Base-by-base conservation (phyloP, 2,888 invertebrate species). In the Luperina testacea region DNA sequence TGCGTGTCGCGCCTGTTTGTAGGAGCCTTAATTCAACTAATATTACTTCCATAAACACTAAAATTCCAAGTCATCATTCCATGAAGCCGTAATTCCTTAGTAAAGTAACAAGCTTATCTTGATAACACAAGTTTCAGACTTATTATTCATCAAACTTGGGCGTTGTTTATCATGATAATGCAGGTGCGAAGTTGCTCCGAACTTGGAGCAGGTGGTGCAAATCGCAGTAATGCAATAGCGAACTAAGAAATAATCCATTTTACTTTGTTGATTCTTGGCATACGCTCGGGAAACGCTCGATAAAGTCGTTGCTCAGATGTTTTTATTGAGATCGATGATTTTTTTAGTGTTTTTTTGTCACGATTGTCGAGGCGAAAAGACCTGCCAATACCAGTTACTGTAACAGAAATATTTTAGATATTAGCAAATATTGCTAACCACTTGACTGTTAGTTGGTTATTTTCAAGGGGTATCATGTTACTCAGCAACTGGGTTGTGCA, bases 161-260 rank as follows among this genome's bases (percentile, higher is more conserved):
- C 80, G 75, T 85, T 86, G 80, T 85, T 85, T 83, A 85, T 86
- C 83, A 85, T 83, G 80, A 83, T 85, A 86, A 83, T 85, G 86
- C 84, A 85, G 86, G 84, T 85, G 84, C 80, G 68, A 83, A 85
- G 64, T 85, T 85, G 83, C 63, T 78, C 79, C 65, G 70, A 77
- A 77, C 64, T 74, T 24, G 69, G 75, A 78, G 53, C 84, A 87
- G 87, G 87, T 87, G 87, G 80, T 78, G 86, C 80, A 82, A 87
- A 87, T 87, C 75, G 79, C 75, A 82, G 87, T 87, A 83, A 83
- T 82, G 86, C 80, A 87, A 78, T 80, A 81, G 75, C 73, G 68
- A 85, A 80, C 80, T 86, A 64, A 75, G 76, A 80, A 80, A 81
- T 79, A 82, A 88, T 88, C 89, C 89, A 87, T 86, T 86, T 81